Evolutionary conservation across 1,140 invertebrate species (phyloP).

Genomic region (Anastrepha ludens): DNA sequence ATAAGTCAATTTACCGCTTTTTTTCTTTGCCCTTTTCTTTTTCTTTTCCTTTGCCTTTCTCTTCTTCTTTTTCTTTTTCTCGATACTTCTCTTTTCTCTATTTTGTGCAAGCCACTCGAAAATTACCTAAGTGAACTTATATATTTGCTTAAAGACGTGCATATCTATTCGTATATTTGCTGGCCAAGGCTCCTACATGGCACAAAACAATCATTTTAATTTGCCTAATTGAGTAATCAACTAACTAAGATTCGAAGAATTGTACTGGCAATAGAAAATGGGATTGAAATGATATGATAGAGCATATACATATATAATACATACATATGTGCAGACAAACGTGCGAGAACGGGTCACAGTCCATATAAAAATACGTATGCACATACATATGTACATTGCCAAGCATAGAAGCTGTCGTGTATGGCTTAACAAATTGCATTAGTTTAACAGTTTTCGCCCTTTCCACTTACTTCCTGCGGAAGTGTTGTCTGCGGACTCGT

Average conservation of each 20-base stretch:
- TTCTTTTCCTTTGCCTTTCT: too few relatives aligned
- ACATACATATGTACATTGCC: not conserved
- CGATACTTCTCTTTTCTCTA: too few relatives aligned
- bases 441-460: not conserved
- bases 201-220: constrained; percentile 2
- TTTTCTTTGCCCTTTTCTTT: too few relatives aligned
- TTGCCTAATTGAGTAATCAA: constrained; percentile 23
- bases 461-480: not conserved
- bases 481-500: not conserved
- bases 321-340: not conserved
- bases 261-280: not conserved
- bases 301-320: not conserved
- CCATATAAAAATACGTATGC: not conserved
- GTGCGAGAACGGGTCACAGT: not conserved
- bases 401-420: not conserved
- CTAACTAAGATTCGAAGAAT: not conserved
- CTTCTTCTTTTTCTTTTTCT: too few relatives aligned
- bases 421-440: constrained; percentile 3
- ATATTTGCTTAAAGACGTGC: too few relatives aligned
- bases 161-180: too few relatives aligned
- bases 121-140: too few relatives aligned
- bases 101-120: too few relatives aligned
- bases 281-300: constrained; percentile 1
- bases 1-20: too few relatives aligned
- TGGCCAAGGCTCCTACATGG: not conserved